Evolutionary conservation across 1,140 invertebrate species (phyloP).

Genomic region (Magallana ariakensis): DNA sequence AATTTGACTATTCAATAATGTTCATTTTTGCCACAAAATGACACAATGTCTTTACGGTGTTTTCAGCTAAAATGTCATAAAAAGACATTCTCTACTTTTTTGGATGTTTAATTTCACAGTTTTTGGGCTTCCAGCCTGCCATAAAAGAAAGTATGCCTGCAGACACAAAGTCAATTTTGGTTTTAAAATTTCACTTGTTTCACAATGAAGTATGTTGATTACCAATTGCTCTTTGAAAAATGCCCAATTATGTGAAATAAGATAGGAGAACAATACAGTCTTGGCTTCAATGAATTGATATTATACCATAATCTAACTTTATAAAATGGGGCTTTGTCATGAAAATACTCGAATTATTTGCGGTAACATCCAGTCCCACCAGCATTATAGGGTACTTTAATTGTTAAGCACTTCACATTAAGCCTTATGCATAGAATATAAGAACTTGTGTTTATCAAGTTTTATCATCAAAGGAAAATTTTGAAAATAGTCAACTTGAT

Average conservation of each 20-base stretch:
- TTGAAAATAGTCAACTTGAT: too few species aligned
- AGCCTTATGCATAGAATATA: too few species aligned
- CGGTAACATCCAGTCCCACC: too few species aligned
- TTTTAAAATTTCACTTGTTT: slow-evolving; percentile 17
- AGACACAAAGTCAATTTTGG: not conserved
- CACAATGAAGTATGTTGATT: not conserved
- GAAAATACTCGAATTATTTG: not conserved
- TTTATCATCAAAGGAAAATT: too few species aligned
- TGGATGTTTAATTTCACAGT: slow-evolving; percentile 26
- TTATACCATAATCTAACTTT: not conserved
- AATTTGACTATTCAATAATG: slow-evolving; percentile 27
- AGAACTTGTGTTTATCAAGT: too few species aligned
- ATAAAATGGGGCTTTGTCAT: slow-evolving; percentile 4
- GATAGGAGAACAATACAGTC: not conserved
- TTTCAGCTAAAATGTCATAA: slow-evolving; percentile 38
- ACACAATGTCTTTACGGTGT: slow-evolving; percentile 17
- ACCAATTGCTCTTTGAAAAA: slow-evolving; percentile 21
- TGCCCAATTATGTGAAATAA: not conserved
- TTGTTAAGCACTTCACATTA: too few species aligned
- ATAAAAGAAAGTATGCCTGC: slow-evolving; percentile 10
- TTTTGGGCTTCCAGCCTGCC: slow-evolving; percentile 5
- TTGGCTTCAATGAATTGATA: not conserved
- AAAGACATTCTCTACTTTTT: slow-evolving; percentile 24
- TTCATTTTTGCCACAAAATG: slow-evolving; percentile 20
- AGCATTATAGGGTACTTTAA: too few species aligned